Evolutionary conservation across 2,113 vertebrate genomes (phyloP), one percentile per base, ranked within the genome.

Genomic region (Rhinogobius similis): DNA sequence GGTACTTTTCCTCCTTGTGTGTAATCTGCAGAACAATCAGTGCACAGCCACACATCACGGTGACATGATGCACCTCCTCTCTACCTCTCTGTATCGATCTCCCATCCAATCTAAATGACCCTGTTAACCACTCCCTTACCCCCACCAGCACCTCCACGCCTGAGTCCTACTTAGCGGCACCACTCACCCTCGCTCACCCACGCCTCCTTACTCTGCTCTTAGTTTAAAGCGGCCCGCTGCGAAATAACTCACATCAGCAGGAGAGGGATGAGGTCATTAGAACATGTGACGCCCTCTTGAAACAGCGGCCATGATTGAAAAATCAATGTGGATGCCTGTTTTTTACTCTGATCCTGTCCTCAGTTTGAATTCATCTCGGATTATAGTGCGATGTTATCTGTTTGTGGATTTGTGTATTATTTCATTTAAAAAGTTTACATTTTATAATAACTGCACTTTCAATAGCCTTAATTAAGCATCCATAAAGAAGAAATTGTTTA

Each of bases 81-180:
- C 90, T 82, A 87, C 92, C 92, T 92, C 82, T 93, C 91, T 80
- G 88, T 93, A 94, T 95, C 86, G 92, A 95, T 94, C 93, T 93
- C 90, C 93, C 87, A 92, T 94, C 94, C 93, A 92, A 90, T 93
- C 93, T 93, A 93, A 95, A 93, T 90, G 93, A 93, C 92, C 68
- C 0, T 90, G 93, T 93, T 91, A 93, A 92, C 94, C 93, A 92
- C 86, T 86, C 87, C 88, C 86, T 83, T 77, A 81, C 87, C 83
- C 88, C 86, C 92, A 92, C 92, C 91, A 78, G 82, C 89, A 82
- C 93, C 92, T 92, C 93, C 89, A 92, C 87, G 78, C 80, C 86
- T 85, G 84, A 91, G 92, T 93, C 93, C 90, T 93, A 93, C 93
- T 95, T 94, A 95, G 91, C 89, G 84, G 86, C 89, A 82, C 62